Evolutionary conservation across 2,113 vertebrate species (phyloP), one percentile per base, ranked within the genome.

Genomic region (Lathamus discolor): DNA sequence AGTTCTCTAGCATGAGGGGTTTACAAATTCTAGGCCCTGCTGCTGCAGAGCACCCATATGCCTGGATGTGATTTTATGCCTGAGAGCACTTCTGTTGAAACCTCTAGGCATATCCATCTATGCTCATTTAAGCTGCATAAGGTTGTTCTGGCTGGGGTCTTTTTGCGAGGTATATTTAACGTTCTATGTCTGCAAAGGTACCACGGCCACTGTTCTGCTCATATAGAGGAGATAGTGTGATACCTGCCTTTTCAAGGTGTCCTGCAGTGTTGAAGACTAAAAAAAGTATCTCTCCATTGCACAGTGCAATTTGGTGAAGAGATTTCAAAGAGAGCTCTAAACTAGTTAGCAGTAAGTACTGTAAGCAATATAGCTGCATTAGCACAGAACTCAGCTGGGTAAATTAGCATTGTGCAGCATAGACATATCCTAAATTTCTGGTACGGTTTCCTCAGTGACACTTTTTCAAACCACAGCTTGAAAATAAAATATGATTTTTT

Each of bases 281-380:
- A 61, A 75, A 25, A 67, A 31, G 10, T 63, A 23, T 67, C 59
- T 91, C 52, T 87, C 29, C 17, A 31, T 48, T 75, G 87, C 62
- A 64, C 62, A 85, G 24, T 76, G 39, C 66, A 87, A 79, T 89
- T 89, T 95, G 66, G 63, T 75, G 62, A 89, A 62, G 86, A 79
- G 25, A 84, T 79, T 89, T 93, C 57, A 31, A 48, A 67, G 63
- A 83, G n/a, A 43, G 24, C 52, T 61, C 70, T 93, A 91, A 96
- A 96, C 81, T 66, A 57, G 75, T 97, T 96, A 91, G 57, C 74
- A 76, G 11, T 85, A 57, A 91, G 44, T 79, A 84, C 15, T 75
- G 44, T 84, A 92, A 91, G 83, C 66, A 93, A 84, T 95, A 68
- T 68, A 89, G 62, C 35, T 78, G 62, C 86, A 95, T 95, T 92